Percentiles rank a stretch among this genome's conserved stretches.
These are phyloP conservation scores for Caenorhabditis japonica DNA, from an alignment of 2,888 invertebrate genomes.

Conservation along the genomic window DNA sequence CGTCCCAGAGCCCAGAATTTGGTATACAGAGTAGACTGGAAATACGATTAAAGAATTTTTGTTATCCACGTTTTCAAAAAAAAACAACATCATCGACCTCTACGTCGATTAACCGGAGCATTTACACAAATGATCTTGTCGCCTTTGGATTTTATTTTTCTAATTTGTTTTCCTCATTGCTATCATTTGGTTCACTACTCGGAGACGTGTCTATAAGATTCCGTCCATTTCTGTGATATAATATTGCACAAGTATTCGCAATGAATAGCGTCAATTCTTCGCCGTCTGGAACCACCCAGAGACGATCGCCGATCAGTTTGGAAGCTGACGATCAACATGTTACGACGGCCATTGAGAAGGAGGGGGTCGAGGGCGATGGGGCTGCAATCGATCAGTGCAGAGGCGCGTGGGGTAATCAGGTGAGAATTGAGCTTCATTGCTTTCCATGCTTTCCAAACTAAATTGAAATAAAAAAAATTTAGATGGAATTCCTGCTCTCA, in stretches of 20 bases:
- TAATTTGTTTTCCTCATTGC: too few relatives aligned
- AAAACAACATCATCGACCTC: too few relatives aligned
- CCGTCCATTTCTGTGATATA: constrained; percentile 8
- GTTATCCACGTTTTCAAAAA: too few relatives aligned
- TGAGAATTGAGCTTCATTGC: neutral
- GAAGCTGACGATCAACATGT: constrained; percentile 8
- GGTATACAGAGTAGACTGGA: too few relatives aligned
- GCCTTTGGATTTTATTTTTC: too few relatives aligned
- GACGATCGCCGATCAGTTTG: constrained; percentile 14
- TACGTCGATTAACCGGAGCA: too few relatives aligned
- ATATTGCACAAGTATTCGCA: constrained; percentile 30
- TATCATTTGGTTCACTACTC: too few relatives aligned
- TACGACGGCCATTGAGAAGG: constrained; percentile 12
- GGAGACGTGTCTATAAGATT: too few relatives aligned
- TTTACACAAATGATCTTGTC: too few relatives aligned
- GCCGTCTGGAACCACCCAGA: constrained; percentile 19
- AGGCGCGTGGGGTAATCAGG: constrained; percentile 49
- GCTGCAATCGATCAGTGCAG: constrained; percentile 26
- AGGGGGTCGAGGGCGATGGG: neutral
- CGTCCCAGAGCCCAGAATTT: too few relatives aligned
- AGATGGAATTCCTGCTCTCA: constrained; percentile 46
- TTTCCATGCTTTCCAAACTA: neutral
- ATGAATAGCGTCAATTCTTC: constrained; percentile 19
- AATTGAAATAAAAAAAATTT: too few relatives aligned
- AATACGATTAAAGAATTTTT: too few relatives aligned